phyloP scores from a whole-genome alignment of 1,140 invertebrate species.

The Drosophila insularis region DNA sequence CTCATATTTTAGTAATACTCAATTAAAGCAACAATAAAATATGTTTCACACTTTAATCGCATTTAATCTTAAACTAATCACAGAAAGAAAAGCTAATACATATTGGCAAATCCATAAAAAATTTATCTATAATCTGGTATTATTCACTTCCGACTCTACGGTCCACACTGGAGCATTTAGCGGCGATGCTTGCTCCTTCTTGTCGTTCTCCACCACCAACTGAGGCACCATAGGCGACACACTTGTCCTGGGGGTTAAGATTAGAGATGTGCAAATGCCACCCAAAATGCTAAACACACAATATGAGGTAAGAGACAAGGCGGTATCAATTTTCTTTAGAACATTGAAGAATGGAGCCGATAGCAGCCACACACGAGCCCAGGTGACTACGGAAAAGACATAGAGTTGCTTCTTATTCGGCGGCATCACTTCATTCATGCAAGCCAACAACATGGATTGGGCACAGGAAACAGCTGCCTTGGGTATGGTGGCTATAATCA shows the following conservation, averaged over 20 bases:
- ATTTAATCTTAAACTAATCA: conserved; percentile 63
- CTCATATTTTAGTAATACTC: conserved; percentile 41
- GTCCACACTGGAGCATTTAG: conserved; percentile 69
- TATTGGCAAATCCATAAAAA: conserved; percentile 10
- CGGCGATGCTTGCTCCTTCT: conserved; percentile 70
- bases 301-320: conserved; percentile 71
- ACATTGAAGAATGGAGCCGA: conserved; percentile 80
- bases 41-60: neutral
- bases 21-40: conserved; percentile 3
- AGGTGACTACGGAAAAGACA: conserved; percentile 79
- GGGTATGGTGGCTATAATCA: conserved; percentile 76
- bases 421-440: conserved; percentile 75
- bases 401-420: conserved; percentile 70
- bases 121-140: conserved; percentile 61
- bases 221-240: conserved; percentile 29
- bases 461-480: conserved; percentile 75
- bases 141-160: conserved; percentile 67
- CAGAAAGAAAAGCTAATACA: conserved; percentile 50
- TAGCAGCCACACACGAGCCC: conserved; percentile 71
- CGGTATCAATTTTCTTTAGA: conserved; percentile 68
- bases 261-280: conserved; percentile 71
- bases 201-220: conserved; percentile 36
- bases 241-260: conserved; percentile 61
- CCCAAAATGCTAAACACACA: conserved; percentile 71
- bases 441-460: conserved; percentile 77